These are phyloP conservation scores for Andrena hattorfiana DNA, from an alignment of 2,888 invertebrate species.

Conservation along the genomic window DNA sequence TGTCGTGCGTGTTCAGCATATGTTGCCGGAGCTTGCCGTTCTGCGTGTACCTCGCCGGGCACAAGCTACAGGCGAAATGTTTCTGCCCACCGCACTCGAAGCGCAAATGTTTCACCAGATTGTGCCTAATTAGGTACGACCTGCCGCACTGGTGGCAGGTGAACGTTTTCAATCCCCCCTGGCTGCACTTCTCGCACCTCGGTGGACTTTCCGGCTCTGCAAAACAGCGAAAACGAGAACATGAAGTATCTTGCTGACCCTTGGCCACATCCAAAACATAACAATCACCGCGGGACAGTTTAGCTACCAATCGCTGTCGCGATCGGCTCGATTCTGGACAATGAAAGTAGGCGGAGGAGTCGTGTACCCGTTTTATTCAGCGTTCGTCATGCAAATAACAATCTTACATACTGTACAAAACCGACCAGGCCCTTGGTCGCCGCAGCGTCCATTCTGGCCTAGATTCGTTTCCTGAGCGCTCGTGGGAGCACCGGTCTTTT, in stretches of 20 bases:
- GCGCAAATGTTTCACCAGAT: slow-evolving; percentile 79
- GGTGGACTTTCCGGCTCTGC: slow-evolving; percentile 36
- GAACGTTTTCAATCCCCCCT: slow-evolving; percentile 35
- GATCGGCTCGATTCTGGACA: background rate
- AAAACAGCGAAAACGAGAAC: slow-evolving; percentile 55
- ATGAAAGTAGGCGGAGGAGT: slow-evolving; percentile 15
- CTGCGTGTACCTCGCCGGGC: slow-evolving; percentile 69
- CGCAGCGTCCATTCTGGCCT: background rate
- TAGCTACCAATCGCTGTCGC: background rate
- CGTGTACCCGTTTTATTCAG: slow-evolving; percentile 34
- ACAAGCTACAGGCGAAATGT: slow-evolving; percentile 66
- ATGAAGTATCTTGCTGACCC: background rate
- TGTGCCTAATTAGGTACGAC: slow-evolving; percentile 75
- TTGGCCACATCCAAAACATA: background rate
- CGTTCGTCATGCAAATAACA: background rate
- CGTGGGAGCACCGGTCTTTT: too few relatives aligned
- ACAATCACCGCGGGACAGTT: background rate
- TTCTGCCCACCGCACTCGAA: slow-evolving; percentile 80
- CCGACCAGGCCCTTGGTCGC: too few relatives aligned
- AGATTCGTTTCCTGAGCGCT: background rate
- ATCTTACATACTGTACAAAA: slow-evolving; percentile 5
- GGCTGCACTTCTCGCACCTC: background rate
- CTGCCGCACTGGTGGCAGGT: slow-evolving; percentile 78
- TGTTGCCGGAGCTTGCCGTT: slow-evolving; percentile 72
- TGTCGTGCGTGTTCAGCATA: slow-evolving; percentile 68